These are phyloP conservation scores for Bradysia coprophila DNA, from an alignment of 1,140 invertebrate genomes.

Conservation along the genomic window DNA sequence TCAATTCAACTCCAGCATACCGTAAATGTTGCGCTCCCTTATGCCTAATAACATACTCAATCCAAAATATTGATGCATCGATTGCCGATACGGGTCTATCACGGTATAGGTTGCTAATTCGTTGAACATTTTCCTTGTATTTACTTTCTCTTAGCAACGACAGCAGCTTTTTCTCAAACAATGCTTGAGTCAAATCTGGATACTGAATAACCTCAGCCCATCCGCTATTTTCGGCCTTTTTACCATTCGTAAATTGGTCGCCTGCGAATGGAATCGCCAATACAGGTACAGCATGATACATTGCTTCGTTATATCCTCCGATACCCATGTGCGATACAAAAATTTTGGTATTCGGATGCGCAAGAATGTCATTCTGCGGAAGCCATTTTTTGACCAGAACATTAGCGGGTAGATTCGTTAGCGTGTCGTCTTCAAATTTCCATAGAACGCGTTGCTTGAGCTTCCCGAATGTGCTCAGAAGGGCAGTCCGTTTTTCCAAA, in stretches of 20 bases:
- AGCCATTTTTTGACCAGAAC: constrained; percentile 42
- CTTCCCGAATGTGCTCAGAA: constrained; percentile 30
- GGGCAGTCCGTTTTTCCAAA: constrained; percentile 24
- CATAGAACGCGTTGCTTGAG: constrained; percentile 40
- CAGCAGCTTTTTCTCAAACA: constrained; percentile 14
- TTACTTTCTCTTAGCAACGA: constrained; percentile 15
- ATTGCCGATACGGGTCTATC: constrained; percentile 29
- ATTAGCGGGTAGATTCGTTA: constrained; percentile 28
- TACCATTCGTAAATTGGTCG: constrained; percentile 29
- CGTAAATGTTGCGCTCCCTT: constrained; percentile 25
- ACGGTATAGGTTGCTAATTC: constrained; percentile 21
- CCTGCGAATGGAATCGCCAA: constrained; percentile 41
- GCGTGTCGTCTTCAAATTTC: constrained; percentile 33
- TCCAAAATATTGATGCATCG: constrained; percentile 34
- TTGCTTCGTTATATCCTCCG: constrained; percentile 41
- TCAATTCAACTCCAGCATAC: constrained; percentile 22
- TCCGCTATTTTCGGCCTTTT: constrained; percentile 17
- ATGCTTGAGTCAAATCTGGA: constrained; percentile 12
- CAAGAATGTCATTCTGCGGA: constrained; percentile 35
- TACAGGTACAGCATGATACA: constrained; percentile 41
- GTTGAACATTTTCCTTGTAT: constrained; percentile 17
- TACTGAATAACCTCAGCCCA: constrained; percentile 17
- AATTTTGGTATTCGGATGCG: constrained; percentile 30
- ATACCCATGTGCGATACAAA: constrained; percentile 49
- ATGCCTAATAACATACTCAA: constrained; percentile 34